Conservation (phyloP, 2,797 vertebrate genomes). For the Lepus oiostolus region DNA sequence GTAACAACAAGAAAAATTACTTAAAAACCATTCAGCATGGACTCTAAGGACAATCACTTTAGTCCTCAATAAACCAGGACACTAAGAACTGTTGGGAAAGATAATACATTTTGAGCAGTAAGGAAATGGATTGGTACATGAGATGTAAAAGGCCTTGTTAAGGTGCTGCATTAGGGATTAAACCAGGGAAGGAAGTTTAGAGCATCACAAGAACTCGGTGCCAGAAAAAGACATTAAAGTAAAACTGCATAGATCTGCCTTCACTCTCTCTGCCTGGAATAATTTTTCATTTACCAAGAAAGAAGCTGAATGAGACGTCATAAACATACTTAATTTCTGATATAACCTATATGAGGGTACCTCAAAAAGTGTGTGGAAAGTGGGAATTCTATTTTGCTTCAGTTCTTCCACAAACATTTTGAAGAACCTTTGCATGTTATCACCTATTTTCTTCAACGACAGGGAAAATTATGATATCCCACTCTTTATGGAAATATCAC, state of each 20-base stretch:
- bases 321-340: not conserved
- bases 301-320: not conserved
- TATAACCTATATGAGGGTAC: not conserved
- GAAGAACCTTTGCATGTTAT: not conserved
- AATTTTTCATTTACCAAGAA: not conserved
- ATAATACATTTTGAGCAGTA: not conserved
- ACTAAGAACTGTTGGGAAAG: not conserved
- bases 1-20: not conserved
- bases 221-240: not conserved
- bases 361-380: too few relatives aligned
- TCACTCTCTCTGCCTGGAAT: not conserved
- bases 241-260: not conserved
- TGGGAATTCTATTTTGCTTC: too few relatives aligned
- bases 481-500: conserved; percentile 7
- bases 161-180: not conserved
- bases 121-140: not conserved
- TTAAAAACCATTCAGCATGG: not conserved
- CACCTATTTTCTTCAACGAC: conserved; percentile 10
- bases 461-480: not conserved
- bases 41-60: not conserved
- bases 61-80: not conserved
- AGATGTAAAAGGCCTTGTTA: not conserved
- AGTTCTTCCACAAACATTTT: too few relatives aligned
- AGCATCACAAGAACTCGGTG: not conserved
- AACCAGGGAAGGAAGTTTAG: not conserved